Evolutionary conservation across 2,113 vertebrate genomes (phyloP).

Genomic region (Rhynchomys soricoides): DNA sequence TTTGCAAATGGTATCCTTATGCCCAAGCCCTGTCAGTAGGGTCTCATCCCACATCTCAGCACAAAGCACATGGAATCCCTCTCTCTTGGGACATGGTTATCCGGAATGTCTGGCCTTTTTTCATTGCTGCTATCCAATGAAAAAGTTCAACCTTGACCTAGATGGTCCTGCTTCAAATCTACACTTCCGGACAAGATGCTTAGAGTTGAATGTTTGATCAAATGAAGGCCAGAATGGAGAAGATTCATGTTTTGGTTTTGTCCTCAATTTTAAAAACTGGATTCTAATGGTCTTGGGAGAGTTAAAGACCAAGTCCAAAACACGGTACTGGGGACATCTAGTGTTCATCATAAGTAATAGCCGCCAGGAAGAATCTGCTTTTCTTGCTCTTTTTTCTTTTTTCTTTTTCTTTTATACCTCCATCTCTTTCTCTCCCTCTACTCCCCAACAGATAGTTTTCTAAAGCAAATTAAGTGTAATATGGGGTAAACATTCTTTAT

Average conservation of each 20-base stretch:
- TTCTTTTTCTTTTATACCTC: not conserved
- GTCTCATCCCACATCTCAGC: not conserved
- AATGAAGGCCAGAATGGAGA: not conserved
- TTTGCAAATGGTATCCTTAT: not conserved
- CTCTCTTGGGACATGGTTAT: not conserved
- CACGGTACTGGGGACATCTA: slow-evolving; percentile 74
- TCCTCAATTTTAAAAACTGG: not conserved
- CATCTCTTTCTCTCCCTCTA: not conserved
- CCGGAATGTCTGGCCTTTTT: not conserved
- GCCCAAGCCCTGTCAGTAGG: not conserved
- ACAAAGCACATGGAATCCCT: not conserved
- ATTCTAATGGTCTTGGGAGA: not conserved
- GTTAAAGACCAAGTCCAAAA: slow-evolving; percentile 6
- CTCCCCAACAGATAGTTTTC: not conserved
- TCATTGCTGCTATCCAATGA: not conserved
- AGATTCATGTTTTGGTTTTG: not conserved
- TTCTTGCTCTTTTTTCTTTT: not conserved
- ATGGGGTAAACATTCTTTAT: not conserved
- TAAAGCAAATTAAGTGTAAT: not conserved
- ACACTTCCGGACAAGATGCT: not conserved
- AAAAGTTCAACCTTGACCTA: not conserved
- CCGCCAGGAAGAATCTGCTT: not conserved
- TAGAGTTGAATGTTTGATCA: not conserved
- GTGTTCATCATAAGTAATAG: slow-evolving; percentile 77
- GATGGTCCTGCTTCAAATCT: not conserved